Evolutionary conservation across 2,113 vertebrate genomes (phyloP).

Genomic region (Gallinago media): DNA sequence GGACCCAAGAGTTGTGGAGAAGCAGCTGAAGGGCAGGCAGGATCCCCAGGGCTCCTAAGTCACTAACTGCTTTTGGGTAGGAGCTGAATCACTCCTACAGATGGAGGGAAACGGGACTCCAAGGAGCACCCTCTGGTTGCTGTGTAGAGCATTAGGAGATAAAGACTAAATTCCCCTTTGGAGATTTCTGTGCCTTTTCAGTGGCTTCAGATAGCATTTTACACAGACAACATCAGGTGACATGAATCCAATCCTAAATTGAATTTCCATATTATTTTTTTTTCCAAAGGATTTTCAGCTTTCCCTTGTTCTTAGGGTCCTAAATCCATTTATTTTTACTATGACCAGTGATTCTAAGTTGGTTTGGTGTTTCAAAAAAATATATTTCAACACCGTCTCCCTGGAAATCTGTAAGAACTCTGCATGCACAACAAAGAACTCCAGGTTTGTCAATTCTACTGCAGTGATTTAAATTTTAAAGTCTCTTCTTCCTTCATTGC

Average conservation of each 20-base stretch:
- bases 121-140: not conserved
- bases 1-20: not conserved
- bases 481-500: not conserved
- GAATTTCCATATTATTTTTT: not conserved
- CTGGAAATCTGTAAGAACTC: not conserved
- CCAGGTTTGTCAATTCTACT: not conserved
- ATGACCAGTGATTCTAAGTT: not conserved
- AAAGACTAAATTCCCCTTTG: not conserved
- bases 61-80: not conserved
- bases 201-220: not conserved
- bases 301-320: not conserved
- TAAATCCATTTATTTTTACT: not conserved
- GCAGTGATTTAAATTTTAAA: not conserved
- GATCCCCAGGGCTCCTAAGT: not conserved
- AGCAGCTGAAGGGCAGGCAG: not conserved
- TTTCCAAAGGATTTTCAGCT: not conserved
- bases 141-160: not conserved
- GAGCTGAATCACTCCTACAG: not conserved
- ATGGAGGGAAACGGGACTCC: not conserved
- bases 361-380: not conserved
- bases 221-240: not conserved
- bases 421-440: not conserved
- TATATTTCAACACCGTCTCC: not conserved
- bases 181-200: not conserved
- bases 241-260: not conserved